Conservation (phyloP, 2,888 invertebrate species). For the Cephus sareptanus region DNA sequence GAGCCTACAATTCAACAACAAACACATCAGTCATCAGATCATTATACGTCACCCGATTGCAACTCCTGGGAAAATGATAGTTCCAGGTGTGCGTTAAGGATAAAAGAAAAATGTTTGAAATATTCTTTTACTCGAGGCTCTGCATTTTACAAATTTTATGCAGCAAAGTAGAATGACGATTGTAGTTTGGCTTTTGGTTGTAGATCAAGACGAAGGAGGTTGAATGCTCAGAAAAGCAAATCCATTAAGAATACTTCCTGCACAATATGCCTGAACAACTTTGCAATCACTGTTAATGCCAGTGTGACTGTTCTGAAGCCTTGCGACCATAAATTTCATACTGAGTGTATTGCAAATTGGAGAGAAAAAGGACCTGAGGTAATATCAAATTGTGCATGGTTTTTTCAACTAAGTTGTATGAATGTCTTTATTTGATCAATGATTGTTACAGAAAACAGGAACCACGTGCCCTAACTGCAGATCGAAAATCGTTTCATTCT, state of each 20-base stretch:
- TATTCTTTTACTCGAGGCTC: neutral
- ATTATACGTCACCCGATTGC: neutral
- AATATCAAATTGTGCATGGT: neutral
- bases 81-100: neutral
- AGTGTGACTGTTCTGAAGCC: conserved; percentile 25
- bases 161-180: neutral
- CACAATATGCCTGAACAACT: conserved; percentile 30
- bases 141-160: neutral
- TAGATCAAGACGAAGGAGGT: neutral
- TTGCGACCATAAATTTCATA: conserved; percentile 39
- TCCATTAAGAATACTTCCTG: conserved; percentile 20
- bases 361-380: conserved; percentile 31
- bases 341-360: conserved; percentile 37
- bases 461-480: neutral
- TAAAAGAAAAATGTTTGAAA: neutral
- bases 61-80: neutral
- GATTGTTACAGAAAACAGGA: neutral
- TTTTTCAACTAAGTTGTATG: neutral
- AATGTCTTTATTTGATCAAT: neutral
- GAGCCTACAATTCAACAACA: neutral
- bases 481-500: neutral
- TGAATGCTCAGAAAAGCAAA: neutral
- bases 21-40: neutral
- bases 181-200: neutral
- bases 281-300: conserved; percentile 20